Evolutionary conservation across 2,888 invertebrate genomes (phyloP), one percentile per base, ranked within the genome.

Genomic region (Tortricodes alternella): DNA sequence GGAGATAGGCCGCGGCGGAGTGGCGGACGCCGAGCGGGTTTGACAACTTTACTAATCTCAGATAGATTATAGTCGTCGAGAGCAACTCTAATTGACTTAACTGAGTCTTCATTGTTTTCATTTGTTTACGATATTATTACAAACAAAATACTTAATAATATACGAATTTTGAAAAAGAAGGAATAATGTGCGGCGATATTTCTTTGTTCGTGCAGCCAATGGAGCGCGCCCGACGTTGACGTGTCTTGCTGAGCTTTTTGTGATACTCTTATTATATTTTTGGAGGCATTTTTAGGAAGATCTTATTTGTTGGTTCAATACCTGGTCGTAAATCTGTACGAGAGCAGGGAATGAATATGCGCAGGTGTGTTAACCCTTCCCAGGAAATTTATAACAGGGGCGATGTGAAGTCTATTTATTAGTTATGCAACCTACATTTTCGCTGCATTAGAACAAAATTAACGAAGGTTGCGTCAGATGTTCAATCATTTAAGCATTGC

Each of bases 241-340:
- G 81, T 80, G 78, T 79, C 82, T 84, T 83, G 82, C 79, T 78
- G 78, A 78, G 81, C 79, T 85, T 85, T 86, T 88, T 88, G 84
- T 88, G 64, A 72, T 76, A 73, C 76, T 87, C 76, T 88, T 86
- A 85, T 88, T 88, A 88, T 89, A 85, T 85, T 86, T 85, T 88
- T 86, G 83, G 79, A 74, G 67, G 77, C 72, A 83, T 83, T 84
- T 88, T 89, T 87, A 81, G 80, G 83, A 76, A 81, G 83, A 81
- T 83, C 83, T 85, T 82, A 88, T 89, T 89, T 88, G 85, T 89
- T 87, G 83, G 80, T 73, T 85, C 85, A 82, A 80, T 88, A 85
- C 85, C 79, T 77, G 83, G 79, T 83, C 85, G 83, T 89, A 89
- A 90, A 89, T 89, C 85, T 85, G 78, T 73, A 65, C 70, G 70